phyloP scores from a whole-genome alignment of 2,113 vertebrate species.

The Gasterosteus aculeatus region DNA sequence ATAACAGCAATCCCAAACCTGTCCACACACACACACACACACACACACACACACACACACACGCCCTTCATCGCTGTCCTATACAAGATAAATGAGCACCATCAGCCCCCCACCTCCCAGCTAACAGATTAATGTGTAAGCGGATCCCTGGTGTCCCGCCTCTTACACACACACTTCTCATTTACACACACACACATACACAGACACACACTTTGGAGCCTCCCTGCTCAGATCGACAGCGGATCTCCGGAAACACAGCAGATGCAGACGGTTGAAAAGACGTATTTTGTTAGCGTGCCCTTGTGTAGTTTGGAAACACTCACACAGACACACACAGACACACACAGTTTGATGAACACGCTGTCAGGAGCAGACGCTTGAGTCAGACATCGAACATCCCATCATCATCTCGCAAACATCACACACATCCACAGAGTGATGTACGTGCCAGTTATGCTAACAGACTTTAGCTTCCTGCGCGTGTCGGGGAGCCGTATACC shows the following conservation, averaged over 20 bases:
- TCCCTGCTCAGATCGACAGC: slow-evolving; percentile 51
- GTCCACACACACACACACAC: slow-evolving; percentile 9
- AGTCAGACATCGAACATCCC: slow-evolving; percentile 39
- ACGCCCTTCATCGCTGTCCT: slow-evolving; percentile 31
- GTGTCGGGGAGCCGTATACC: slow-evolving; percentile 11
- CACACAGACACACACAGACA: slow-evolving; percentile 3
- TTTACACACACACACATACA: slow-evolving; percentile 38
- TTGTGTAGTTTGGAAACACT: background rate
- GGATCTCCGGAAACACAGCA: slow-evolving; percentile 45
- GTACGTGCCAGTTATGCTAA: slow-evolving; percentile 17
- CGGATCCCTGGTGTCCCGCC: slow-evolving; percentile 37
- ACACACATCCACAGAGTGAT: slow-evolving; percentile 10
- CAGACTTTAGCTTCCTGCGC: slow-evolving; percentile 37
- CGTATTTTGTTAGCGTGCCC: slow-evolving; percentile 23
- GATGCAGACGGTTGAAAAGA: slow-evolving; percentile 39
- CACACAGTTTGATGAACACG: background rate
- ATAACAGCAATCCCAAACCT: slow-evolving; percentile 23
- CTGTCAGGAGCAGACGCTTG: slow-evolving; percentile 12
- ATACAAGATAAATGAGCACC: slow-evolving; percentile 59
- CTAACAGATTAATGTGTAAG: slow-evolving; percentile 64
- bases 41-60: slow-evolving; percentile 30
- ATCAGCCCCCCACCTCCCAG: slow-evolving; percentile 60
- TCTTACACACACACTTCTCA: slow-evolving; percentile 56
- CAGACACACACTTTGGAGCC: slow-evolving; percentile 7
- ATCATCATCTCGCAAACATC: slow-evolving; percentile 25